Evolutionary conservation across 2,113 vertebrate species (phyloP).

Genomic region (Pachycephala philippinensis): DNA sequence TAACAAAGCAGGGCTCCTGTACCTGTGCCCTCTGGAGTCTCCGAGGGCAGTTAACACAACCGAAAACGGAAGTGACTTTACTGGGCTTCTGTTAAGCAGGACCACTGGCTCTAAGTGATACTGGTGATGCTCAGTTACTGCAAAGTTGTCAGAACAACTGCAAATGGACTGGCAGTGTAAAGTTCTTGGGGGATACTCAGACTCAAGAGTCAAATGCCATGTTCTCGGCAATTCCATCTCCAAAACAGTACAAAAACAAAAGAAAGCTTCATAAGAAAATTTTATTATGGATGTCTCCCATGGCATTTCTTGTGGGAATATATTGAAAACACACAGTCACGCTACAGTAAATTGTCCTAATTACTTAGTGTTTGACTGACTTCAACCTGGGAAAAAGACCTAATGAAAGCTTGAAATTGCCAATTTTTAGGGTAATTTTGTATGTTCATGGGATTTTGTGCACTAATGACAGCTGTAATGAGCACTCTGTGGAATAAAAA

Average conservation of each 20-base stretch:
- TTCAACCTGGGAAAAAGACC: conserved; percentile 7
- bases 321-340: not conserved
- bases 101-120: not conserved
- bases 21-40: not conserved
- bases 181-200: not conserved
- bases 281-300: not conserved
- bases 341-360: not conserved
- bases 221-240: not conserved
- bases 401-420: conserved; percentile 18
- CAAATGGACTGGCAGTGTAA: not conserved
- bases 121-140: not conserved
- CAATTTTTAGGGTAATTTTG: conserved; percentile 42
- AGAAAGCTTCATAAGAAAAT: not conserved
- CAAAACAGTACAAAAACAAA: not conserved
- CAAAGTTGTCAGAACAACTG: not conserved
- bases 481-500: conserved; percentile 30
- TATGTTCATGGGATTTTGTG: not conserved
- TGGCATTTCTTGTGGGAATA: not conserved
- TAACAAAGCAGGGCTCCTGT: not conserved
- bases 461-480: not conserved
- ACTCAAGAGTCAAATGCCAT: not conserved
- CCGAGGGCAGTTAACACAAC: not conserved
- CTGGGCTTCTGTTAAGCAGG: not conserved
- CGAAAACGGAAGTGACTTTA: not conserved
- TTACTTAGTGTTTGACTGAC: conserved; percentile 6